Evolutionary conservation across 2,113 vertebrate genomes (phyloP), one percentile per base, ranked within the genome.

Genomic region (Neotragus pygmaeus): DNA sequence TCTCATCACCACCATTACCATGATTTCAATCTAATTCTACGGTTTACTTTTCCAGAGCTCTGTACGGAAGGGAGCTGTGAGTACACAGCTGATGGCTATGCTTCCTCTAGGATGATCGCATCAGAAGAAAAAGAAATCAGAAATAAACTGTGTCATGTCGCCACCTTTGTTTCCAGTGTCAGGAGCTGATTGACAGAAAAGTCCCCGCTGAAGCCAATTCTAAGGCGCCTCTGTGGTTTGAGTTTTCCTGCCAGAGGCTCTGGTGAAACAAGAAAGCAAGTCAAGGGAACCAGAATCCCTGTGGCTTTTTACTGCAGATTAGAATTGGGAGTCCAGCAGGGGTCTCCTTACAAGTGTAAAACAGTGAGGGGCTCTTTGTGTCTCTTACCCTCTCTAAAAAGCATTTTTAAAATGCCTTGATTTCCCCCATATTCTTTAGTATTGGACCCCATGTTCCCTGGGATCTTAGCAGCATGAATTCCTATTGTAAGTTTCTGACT

Each of bases 131-230:
- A 98, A 98, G 98, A 97, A 98, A 98, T 96, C 98, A 98, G 97
- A 98, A 98, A 96, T 96, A 98, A 98, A 97, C 95, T 83, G 93
- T 98, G 97, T 98, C 98, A 96, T 97, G 96, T 98, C 97, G 93
- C 90, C 96, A 95, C 97, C 96, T 98, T 98, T 98, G 93, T 97
- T 98, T 98, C 92, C 60, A 94, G 98, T 55, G 86, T 95, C 97
- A 84, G 98, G 91, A 93, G 89, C 43, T 98, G 98, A 98, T 95
- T 98, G 99, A 99, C 97, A 98, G 98, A 97, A 98, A 98, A 98
- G 95, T 95, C 97, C 92, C 96, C 93, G 93, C 97, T 23, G 47
- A 81, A 77, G 84, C 27, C 2, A 66, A 84, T 90, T 94, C 98
- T 66, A 82, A 98, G 98, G 95, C 87, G 93, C 88, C 97, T 98